Evolutionary conservation across 2,113 vertebrate species (phyloP).

Genomic region (Orientallactaga bullata): DNA sequence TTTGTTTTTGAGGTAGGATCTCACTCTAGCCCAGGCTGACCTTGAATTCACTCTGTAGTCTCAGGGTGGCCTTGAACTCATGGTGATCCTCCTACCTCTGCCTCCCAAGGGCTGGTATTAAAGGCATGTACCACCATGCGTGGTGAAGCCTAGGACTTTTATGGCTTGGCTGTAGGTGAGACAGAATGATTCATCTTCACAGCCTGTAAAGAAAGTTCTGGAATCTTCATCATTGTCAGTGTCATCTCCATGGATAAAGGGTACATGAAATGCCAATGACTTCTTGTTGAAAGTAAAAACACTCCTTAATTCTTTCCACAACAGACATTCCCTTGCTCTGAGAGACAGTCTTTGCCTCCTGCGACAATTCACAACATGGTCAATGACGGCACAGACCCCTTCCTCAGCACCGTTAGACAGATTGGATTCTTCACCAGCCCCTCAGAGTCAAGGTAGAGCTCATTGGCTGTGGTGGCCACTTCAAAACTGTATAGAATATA

Average conservation of each 20-base stretch:
- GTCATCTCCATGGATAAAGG: neutral
- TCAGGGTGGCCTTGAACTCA: no score
- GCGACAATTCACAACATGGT: constrained; percentile 99
- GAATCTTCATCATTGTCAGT: neutral
- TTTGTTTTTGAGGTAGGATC: no score
- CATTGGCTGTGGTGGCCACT: neutral
- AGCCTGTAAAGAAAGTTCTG: neutral
- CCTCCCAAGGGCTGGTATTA: no score
- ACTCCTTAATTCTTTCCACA: neutral
- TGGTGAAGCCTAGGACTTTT: neutral
- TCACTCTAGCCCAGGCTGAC: no score
- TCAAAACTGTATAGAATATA: neutral
- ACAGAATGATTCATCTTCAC: neutral
- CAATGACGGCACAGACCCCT: constrained; percentile 93
- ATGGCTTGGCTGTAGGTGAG: neutral
- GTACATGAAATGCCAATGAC: neutral
- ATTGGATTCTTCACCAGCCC: constrained; percentile 95
- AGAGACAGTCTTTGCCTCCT: constrained; percentile 95
- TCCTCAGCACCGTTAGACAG: constrained; percentile 94
- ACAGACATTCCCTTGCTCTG: constrained; percentile 40
- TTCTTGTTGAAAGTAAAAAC: constrained; percentile 48
- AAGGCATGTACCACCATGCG: no score
- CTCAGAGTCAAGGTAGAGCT: constrained; percentile 93
- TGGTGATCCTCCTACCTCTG: no score
- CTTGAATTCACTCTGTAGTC: no score